Evolutionary conservation across 2,113 vertebrate genomes (phyloP).

Genomic region (Otolemur garnettii): DNA sequence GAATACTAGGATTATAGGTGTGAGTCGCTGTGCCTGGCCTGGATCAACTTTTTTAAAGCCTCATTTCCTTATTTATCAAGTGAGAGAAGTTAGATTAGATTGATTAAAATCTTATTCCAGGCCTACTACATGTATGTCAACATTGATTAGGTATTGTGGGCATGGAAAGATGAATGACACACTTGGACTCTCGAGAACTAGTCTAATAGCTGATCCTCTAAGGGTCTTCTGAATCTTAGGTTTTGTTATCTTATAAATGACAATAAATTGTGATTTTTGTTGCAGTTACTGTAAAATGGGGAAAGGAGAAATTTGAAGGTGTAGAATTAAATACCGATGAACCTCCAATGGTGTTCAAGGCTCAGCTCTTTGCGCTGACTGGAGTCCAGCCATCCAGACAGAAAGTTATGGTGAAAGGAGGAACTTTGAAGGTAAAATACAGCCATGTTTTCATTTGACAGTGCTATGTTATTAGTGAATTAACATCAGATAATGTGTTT

Average conservation of each 20-base stretch:
- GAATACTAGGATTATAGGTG: no score
- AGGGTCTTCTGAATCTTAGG: conserved; percentile 34
- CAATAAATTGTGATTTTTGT: conserved; percentile 69
- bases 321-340: conserved; percentile 99
- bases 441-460: not conserved
- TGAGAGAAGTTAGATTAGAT: conserved; percentile 52
- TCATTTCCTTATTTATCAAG: conserved; percentile 38
- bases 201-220: not conserved
- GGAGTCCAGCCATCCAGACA: conserved; percentile 98
- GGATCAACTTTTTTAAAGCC: not conserved
- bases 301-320: conserved; percentile 98
- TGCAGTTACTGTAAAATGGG: conserved; percentile 99
- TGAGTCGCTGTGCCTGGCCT: no score
- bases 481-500: not conserved
- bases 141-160: not conserved
- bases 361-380: conserved; percentile 97
- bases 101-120: conserved; percentile 24
- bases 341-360: conserved; percentile 99
- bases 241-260: conserved; percentile 50
- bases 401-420: conserved; percentile 99
- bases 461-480: not conserved
- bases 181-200: not conserved
- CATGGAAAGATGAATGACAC: not conserved
- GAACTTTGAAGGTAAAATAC: conserved; percentile 95
- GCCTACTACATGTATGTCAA: not conserved